These are phyloP conservation scores for Meda fulgida DNA, from an alignment of 2,797 vertebrate species.

Conservation along the genomic window DNA sequence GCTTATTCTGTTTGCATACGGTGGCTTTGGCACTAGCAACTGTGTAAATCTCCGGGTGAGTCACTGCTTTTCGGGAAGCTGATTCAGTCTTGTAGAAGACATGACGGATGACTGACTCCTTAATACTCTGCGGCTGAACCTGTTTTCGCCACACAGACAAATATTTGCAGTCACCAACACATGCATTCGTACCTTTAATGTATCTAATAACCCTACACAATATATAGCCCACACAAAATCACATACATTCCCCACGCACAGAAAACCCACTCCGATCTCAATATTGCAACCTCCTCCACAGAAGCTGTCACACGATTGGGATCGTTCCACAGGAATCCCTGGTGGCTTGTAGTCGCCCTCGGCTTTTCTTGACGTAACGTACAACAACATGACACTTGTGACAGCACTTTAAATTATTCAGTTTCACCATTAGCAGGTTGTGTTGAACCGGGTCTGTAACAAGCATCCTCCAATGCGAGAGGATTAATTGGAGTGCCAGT, in stretches of 20 bases:
- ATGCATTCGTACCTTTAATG: constrained; percentile 36
- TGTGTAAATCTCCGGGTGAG: constrained; percentile 49
- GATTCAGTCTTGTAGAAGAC: constrained; percentile 49
- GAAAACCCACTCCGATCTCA: constrained; percentile 50
- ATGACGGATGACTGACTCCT: constrained; percentile 44
- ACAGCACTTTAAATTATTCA: constrained; percentile 71
- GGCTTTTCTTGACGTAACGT: constrained; percentile 29
- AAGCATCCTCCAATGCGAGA: constrained; percentile 13
- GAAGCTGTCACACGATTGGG: constrained; percentile 46
- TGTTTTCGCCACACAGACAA: constrained; percentile 44
- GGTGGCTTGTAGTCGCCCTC: constrained; percentile 39
- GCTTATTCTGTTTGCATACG: constrained; percentile 49
- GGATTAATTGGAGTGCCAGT: constrained; percentile 36
- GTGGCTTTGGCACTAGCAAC: constrained; percentile 15
- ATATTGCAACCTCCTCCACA: constrained; percentile 56
- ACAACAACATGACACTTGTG: constrained; percentile 35
- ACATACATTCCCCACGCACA: constrained; percentile 39
- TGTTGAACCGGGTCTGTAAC: constrained; percentile 5
- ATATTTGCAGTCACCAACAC: constrained; percentile 45
- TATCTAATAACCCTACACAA: constrained; percentile 19
- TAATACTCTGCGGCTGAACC: constrained; percentile 40
- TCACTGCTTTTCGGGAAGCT: constrained; percentile 52
- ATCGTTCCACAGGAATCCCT: constrained; percentile 55
- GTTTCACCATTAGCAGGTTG: constrained; percentile 56
- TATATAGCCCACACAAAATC: constrained; percentile 27